Evolutionary conservation across 92 coral and sea anemone species (phyloP).

Genomic region (Micromussa lordhowensis): DNA sequence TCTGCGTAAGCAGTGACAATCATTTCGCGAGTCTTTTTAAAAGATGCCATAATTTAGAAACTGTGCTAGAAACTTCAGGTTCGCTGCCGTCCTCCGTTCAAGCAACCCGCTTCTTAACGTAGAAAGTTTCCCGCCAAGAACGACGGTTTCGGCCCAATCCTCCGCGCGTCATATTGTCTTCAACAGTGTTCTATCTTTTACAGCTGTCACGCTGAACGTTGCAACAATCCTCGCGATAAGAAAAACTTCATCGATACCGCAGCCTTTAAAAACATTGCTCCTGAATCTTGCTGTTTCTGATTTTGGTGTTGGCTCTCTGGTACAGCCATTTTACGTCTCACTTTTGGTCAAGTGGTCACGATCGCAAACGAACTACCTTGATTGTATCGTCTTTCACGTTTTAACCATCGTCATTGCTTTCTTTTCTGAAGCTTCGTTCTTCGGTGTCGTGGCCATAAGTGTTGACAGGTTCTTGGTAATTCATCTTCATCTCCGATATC

Average conservation of each 20-base stretch:
- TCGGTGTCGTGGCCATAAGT: background rate
- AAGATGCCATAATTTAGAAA: too few species aligned
- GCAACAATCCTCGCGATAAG: background rate
- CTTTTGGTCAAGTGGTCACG: background rate
- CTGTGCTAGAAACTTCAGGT: too few species aligned
- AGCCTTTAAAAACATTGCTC: background rate
- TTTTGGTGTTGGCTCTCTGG: background rate
- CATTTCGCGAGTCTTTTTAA: too few species aligned
- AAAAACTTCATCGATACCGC: background rate
- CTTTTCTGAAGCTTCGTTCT: background rate
- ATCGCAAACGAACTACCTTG: background rate
- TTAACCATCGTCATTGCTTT: background rate
- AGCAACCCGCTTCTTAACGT: too few species aligned
- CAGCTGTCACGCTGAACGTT: background rate
- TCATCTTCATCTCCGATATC: constrained; percentile 3
- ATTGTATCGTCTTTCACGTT: background rate
- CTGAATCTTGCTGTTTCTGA: background rate
- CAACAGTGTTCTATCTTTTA: background rate
- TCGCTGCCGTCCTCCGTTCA: too few species aligned
- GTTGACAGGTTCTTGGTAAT: background rate
- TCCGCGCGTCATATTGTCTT: too few species aligned
- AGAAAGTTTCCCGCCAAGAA: too few species aligned
- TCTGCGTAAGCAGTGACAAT: too few species aligned
- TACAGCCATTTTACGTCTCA: background rate
- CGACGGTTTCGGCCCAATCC: too few species aligned